A percentile compares a stretch with the other conserved stretches of the same genome.
Evolutionary conservation across 92 coral and sea anemone species (phyloP).

Genomic region (Porites cylindrica): DNA sequence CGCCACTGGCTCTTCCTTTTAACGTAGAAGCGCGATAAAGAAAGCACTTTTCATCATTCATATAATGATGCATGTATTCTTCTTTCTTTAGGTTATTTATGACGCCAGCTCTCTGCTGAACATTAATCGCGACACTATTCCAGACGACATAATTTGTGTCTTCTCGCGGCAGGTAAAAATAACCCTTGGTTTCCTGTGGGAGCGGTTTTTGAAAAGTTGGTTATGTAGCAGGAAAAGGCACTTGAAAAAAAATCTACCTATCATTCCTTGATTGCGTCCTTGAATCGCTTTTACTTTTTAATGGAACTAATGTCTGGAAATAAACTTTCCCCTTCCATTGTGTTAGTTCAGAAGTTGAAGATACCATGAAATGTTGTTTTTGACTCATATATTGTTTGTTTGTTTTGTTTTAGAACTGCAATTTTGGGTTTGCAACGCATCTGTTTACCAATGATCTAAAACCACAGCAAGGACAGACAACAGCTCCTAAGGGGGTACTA

Average conservation of each 20-base stretch:
- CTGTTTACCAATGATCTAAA: slow-evolving; percentile 90
- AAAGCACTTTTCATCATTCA: not conserved
- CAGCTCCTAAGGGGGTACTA: slow-evolving; percentile 80
- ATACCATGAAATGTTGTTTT: no score
- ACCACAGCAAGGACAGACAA: slow-evolving; percentile 88
- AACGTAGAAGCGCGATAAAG: no score
- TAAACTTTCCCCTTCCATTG: no score
- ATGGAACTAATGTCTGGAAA: no score
- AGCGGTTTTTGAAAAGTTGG: no score
- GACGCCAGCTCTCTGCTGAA: slow-evolving; percentile 77
- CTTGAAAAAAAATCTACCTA: no score
- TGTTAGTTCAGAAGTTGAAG: no score
- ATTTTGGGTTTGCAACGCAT: slow-evolving; percentile 96
- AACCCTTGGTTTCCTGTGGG: not conserved
- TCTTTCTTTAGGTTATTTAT: slow-evolving; percentile 77
- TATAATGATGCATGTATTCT: not conserved
- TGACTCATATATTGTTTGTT: no score
- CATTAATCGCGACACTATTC: slow-evolving; percentile 85
- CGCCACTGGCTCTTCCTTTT: no score
- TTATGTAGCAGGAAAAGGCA: no score
- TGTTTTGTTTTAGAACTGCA: slow-evolving; percentile 80
- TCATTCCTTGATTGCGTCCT: no score
- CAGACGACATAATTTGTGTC: slow-evolving; percentile 93
- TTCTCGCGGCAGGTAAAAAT: slow-evolving; percentile 87
- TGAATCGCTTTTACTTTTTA: no score